A percentile compares a stretch with the other conserved stretches of the same genome.
These are phyloP conservation scores for Xenentodon cancila DNA, from an alignment of 2,797 vertebrate species.

Conservation along the genomic window DNA sequence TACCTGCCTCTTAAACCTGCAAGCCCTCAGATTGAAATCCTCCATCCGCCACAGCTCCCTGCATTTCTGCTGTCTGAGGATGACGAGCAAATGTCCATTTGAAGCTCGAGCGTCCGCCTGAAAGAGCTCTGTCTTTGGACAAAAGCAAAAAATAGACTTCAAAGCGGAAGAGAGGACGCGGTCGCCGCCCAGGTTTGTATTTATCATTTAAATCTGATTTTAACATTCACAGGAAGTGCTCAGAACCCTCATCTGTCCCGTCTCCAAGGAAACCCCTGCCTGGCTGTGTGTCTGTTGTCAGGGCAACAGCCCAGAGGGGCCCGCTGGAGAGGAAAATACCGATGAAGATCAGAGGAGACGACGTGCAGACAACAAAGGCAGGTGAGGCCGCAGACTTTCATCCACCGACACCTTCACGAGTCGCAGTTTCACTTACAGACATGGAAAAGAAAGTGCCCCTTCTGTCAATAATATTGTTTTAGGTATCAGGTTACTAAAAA, in stretches of 20 bases:
- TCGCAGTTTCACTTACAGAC: not conserved
- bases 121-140: not conserved
- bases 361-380: slow-evolving; percentile 44
- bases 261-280: slow-evolving; percentile 59
- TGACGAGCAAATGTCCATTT: not conserved
- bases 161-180: not conserved
- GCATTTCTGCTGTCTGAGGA: too few species aligned
- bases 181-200: not conserved
- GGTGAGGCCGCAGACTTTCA: slow-evolving; percentile 22
- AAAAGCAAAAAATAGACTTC: too few species aligned
- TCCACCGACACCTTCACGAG: slow-evolving; percentile 11
- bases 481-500: too few species aligned
- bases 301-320: slow-evolving; percentile 51
- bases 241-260: slow-evolving; percentile 34
- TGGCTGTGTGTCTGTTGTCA: slow-evolving; percentile 69
- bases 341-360: not conserved
- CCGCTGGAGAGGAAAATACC: slow-evolving; percentile 22
- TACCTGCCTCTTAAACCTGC: too few species aligned
- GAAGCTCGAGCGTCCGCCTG: not conserved
- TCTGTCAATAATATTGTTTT: not conserved
- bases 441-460: not conserved
- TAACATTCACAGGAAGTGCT: slow-evolving; percentile 17
- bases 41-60: too few species aligned
- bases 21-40: too few species aligned
- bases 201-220: slow-evolving; percentile 12